Percentiles rank a stretch among this genome's conserved stretches.
Evolutionary conservation across 2,797 vertebrate species (phyloP).

Genomic region (Limnodromus scolopaceus): DNA sequence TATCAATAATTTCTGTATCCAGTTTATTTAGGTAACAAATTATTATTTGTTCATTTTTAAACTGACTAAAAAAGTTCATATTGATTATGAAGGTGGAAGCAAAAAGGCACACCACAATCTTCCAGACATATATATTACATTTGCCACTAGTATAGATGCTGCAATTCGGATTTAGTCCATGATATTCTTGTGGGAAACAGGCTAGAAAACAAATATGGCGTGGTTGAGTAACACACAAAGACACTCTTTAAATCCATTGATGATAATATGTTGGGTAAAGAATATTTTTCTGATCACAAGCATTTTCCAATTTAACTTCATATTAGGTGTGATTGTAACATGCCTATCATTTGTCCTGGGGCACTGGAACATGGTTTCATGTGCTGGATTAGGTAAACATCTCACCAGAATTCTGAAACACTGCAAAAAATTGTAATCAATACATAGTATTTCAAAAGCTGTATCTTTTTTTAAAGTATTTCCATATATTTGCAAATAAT

Average conservation of each 20-base stretch:
- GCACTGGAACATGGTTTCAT: not conserved
- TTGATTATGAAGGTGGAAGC: not conserved
- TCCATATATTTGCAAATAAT: not conserved
- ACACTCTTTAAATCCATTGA: not conserved
- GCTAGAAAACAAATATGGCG: not conserved
- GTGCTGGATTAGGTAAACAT: not conserved
- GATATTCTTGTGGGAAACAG: not conserved
- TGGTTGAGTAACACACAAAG: not conserved
- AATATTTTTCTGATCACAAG: not conserved
- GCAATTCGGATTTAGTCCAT: not conserved
- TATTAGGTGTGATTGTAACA: not conserved
- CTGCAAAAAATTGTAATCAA: not conserved
- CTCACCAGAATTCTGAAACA: not conserved
- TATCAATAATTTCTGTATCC: not conserved
- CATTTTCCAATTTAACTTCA: not conserved
- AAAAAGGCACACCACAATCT: not conserved
- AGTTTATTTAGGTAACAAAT: constrained; percentile 10
- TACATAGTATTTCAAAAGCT: not conserved
- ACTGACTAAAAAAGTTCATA: not conserved
- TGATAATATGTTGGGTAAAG: not conserved
- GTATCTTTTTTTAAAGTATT: not conserved
- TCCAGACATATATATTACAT: not conserved
- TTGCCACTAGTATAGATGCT: not conserved
- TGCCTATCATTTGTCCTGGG: not conserved
- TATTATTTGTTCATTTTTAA: not conserved